Conservation (phyloP, 2,888 invertebrate genomes). For the Apodemia mormo region DNA sequence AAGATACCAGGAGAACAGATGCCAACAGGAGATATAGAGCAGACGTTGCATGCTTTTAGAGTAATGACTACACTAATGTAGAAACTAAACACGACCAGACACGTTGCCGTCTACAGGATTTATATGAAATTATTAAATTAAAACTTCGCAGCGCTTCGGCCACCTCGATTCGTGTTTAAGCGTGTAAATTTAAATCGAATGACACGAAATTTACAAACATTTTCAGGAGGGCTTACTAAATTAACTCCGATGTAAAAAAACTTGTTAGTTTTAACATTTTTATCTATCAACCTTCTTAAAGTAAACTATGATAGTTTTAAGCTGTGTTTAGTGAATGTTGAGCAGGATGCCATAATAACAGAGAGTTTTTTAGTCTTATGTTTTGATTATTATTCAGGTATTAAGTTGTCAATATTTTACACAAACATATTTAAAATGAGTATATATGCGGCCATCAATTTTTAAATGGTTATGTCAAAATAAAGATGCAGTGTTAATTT, state of each 20-base stretch:
- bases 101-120: constrained; percentile 13
- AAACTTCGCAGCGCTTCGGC: constrained; percentile 5
- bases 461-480: too few relatives aligned
- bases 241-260: not conserved
- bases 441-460: too few relatives aligned
- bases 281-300: too few relatives aligned
- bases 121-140: constrained; percentile 18
- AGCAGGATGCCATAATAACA: too few relatives aligned
- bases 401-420: too few relatives aligned
- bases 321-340: too few relatives aligned
- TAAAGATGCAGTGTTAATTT: too few relatives aligned
- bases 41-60: constrained; percentile 32
- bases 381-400: too few relatives aligned
- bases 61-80: constrained; percentile 25
- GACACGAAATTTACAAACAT: constrained; percentile 11
- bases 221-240: not conserved
- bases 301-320: too few relatives aligned
- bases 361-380: too few relatives aligned
- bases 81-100: constrained; percentile 17
- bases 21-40: constrained; percentile 25
- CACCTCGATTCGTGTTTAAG: constrained; percentile 15
- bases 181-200: constrained; percentile 18
- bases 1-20: constrained; percentile 20
- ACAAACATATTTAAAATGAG: too few relatives aligned
- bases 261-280: not conserved